Percentiles rank a stretch among this genome's conserved stretches.
Conservation (phyloP, 2,797 vertebrate genomes). For the Oreonectes daqikongensis region DNA sequence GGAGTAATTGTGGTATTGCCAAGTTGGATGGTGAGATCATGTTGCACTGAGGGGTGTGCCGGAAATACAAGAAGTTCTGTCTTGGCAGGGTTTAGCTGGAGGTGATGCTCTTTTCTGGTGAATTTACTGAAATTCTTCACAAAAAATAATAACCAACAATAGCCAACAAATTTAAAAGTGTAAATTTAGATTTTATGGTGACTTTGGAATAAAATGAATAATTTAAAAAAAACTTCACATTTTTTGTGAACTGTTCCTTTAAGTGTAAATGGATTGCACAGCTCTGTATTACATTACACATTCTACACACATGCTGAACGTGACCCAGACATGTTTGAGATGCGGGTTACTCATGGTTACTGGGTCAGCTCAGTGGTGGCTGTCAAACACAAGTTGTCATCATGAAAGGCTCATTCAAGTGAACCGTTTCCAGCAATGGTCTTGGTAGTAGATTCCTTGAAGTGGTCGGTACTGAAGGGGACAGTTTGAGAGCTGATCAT, state of each 20-base stretch:
- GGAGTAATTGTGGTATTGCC: too few relatives aligned
- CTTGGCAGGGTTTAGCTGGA: too few relatives aligned
- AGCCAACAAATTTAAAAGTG: too few relatives aligned
- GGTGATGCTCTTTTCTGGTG: too few relatives aligned
- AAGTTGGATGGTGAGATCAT: too few relatives aligned
- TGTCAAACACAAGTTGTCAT: constrained; percentile 36
- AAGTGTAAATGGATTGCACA: neutral
- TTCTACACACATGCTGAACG: constrained; percentile 14
- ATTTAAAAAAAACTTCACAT: too few relatives aligned
- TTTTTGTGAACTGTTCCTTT: neutral
- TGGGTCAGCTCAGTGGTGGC: constrained; percentile 34
- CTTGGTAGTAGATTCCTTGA: neutral
- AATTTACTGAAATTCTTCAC: too few relatives aligned
- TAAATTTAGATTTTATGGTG: too few relatives aligned
- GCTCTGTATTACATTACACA: neutral
- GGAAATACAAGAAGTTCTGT: too few relatives aligned
- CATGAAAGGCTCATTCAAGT: neutral
- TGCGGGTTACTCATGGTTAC: constrained; percentile 24
- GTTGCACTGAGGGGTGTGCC: too few relatives aligned
- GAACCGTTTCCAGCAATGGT: constrained; percentile 23
- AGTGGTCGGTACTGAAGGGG: neutral
- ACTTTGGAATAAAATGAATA: too few relatives aligned
- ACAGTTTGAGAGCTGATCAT: neutral
- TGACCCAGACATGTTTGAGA: constrained; percentile 32
- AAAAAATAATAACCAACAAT: too few relatives aligned